A percentile compares a stretch with the other conserved stretches of the same genome.
These are phyloP conservation scores for Fratercula arctica DNA, from an alignment of 2,797 vertebrate species.

Conservation along the genomic window DNA sequence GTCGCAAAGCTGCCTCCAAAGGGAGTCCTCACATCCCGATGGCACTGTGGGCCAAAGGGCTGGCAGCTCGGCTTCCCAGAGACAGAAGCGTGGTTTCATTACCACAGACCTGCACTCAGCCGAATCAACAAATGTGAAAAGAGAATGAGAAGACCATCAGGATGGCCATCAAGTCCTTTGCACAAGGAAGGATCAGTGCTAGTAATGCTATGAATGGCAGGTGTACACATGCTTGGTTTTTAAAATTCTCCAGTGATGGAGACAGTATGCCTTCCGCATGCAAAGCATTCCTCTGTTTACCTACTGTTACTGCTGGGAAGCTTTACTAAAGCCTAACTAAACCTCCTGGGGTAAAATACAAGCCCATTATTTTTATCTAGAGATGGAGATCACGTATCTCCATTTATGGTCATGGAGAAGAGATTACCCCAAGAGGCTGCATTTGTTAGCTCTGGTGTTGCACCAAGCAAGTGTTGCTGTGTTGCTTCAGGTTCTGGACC, in stretches of 20 bases:
- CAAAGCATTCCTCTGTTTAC: background rate
- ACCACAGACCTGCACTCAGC: background rate
- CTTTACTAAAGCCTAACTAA: background rate
- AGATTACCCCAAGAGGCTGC: background rate
- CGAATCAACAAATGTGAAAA: background rate
- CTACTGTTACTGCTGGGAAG: background rate
- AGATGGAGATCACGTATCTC: background rate
- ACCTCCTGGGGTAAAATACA: background rate
- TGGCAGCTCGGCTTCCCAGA: background rate
- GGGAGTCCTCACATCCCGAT: background rate
- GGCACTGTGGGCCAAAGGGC: background rate
- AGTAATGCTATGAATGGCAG: background rate
- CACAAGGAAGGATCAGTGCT: background rate
- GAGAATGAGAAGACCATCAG: background rate
- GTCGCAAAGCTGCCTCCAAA: background rate
- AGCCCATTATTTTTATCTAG: background rate
- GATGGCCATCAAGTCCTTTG: rapidly evolving
- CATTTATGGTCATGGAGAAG: background rate
- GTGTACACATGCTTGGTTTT: rapidly evolving
- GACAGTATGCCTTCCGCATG: background rate
- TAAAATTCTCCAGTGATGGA: background rate
- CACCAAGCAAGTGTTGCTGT: background rate
- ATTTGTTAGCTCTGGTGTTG: background rate
- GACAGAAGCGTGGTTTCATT: background rate
- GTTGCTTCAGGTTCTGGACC: background rate